phyloP scores from a whole-genome alignment of 2,888 invertebrate species.

The Drosophila atroscutellata region DNA sequence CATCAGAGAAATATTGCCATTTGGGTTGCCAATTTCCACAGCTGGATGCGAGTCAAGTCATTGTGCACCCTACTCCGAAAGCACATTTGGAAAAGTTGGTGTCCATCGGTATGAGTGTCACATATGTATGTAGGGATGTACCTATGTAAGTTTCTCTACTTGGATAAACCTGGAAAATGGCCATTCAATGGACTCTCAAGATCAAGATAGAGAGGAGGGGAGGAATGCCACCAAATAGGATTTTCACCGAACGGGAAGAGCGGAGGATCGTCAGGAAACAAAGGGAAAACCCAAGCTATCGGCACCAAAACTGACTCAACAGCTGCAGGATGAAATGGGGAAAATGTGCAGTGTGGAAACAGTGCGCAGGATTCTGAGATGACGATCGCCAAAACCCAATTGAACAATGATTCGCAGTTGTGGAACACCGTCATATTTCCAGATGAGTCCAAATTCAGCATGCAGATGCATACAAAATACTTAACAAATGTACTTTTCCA shows the following conservation, averaged over 20 bases:
- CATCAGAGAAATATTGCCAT: constrained; percentile 19
- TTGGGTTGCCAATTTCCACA: constrained; percentile 23
- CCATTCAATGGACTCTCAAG: constrained; percentile 19
- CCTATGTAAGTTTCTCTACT: not conserved
- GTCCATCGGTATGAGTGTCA: not conserved
- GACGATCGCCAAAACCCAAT: no score
- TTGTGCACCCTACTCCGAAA: not conserved
- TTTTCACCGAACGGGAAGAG: not conserved
- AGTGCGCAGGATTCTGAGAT: not conserved
- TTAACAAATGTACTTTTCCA: no score
- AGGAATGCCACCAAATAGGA: no score
- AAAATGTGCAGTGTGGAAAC: not conserved
- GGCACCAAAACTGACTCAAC: not conserved
- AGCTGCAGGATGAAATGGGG: not conserved
- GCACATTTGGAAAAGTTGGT: constrained; percentile 19
- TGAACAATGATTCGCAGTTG: not conserved
- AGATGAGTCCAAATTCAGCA: not conserved
- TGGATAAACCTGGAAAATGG: not conserved
- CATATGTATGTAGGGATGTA: not conserved
- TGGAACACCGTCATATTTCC: not conserved
- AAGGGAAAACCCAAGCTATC: not conserved
- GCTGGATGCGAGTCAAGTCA: constrained; percentile 8
- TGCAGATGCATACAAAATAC: no score
- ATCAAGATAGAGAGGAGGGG: not conserved
- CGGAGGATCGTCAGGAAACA: not conserved